Percentiles rank a stretch among this genome's conserved stretches.
These are phyloP conservation scores for Dryobotodes eremita DNA, from an alignment of 2,888 invertebrate genomes.

Conservation along the genomic window DNA sequence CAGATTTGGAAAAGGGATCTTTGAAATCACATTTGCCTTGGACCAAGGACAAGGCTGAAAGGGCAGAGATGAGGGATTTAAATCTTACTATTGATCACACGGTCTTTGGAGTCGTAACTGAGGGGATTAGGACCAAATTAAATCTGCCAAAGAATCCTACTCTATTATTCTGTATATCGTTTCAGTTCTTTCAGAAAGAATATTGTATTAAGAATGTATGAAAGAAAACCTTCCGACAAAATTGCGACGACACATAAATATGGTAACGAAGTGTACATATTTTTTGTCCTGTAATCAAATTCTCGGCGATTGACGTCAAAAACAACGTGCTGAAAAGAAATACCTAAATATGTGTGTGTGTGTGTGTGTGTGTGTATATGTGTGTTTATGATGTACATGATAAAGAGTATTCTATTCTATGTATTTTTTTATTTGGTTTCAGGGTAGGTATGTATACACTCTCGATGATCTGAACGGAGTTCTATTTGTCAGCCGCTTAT, in stretches of 20 bases:
- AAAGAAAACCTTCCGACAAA: constrained; percentile 16
- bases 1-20: background rate
- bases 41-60: constrained; percentile 1
- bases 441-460: background rate
- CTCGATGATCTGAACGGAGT: background rate
- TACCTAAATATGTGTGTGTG: constrained; percentile 3
- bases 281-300: constrained; percentile 31
- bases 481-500: background rate
- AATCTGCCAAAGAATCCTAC: background rate
- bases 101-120: constrained; percentile 1
- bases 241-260: constrained; percentile 24
- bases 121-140: constrained; percentile 10
- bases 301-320: constrained; percentile 35
- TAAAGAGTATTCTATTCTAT: too few relatives aligned
- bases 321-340: constrained; percentile 25
- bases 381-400: too few relatives aligned
- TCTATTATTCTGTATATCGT: constrained; percentile 7
- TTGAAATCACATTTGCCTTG: constrained; percentile 22
- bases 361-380: too few relatives aligned
- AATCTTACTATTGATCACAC: constrained; percentile 15
- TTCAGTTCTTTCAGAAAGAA: constrained; percentile 15
- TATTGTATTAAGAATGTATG: constrained; percentile 28
- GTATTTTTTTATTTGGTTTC: constrained; percentile 28
- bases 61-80: constrained; percentile 2
- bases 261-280: constrained; percentile 44